A percentile compares a stretch with the other conserved stretches of the same genome.
These are phyloP conservation scores for Madoqua kirkii DNA, from an alignment of 2,113 vertebrate genomes.

Conservation along the genomic window DNA sequence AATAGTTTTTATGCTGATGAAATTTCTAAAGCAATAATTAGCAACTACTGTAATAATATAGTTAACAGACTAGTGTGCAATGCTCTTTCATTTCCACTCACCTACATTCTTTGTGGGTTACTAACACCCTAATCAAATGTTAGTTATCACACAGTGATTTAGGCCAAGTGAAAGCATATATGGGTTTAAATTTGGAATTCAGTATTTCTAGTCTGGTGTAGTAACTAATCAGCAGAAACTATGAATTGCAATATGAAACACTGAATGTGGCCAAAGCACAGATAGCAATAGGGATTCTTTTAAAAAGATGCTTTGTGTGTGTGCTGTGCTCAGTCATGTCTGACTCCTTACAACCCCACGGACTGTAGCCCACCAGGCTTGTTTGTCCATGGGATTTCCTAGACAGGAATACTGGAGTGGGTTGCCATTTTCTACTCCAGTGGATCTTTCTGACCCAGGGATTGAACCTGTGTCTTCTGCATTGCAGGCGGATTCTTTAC, in stretches of 20 bases:
- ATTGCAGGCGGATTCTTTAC: not conserved
- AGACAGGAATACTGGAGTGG: not conserved
- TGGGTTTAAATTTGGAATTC: constrained; percentile 13
- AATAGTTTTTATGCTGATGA: not conserved
- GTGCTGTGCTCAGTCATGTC: not conserved
- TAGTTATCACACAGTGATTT: not conserved
- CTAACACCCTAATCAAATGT: not conserved
- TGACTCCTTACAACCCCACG: not conserved
- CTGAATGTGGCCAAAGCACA: not conserved
- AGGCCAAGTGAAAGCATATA: not conserved
- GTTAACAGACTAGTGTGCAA: not conserved
- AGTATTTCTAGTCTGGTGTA: not conserved
- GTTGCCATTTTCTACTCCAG: not conserved
- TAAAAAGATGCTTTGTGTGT: not conserved
- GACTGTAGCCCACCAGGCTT: not conserved
- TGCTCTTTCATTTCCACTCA: not conserved
- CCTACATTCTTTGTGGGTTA: not conserved
- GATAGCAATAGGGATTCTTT: not conserved
- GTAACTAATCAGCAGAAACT: not conserved
- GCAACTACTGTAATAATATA: not conserved
- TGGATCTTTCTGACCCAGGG: not conserved
- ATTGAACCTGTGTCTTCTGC: not conserved
- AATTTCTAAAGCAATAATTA: not conserved
- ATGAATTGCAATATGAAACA: not conserved
- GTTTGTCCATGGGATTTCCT: not conserved